Evolutionary conservation across 2,113 vertebrate genomes (phyloP).

Genomic region (Pseudopipra pipra): DNA sequence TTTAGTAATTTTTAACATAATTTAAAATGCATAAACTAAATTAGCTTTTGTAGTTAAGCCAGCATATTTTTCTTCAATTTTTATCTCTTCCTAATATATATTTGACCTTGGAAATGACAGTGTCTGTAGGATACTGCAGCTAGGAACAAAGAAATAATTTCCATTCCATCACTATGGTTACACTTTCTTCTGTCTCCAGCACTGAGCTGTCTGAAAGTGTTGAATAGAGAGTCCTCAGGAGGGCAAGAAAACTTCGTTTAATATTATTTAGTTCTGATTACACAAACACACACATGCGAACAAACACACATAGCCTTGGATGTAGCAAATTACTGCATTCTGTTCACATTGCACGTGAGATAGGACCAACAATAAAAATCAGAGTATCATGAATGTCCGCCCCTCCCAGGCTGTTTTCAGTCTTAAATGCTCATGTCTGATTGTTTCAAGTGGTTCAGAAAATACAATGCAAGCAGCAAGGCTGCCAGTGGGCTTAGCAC

Average conservation of each 20-base stretch:
- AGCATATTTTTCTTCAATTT: conserved; percentile 80
- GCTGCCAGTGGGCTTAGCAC: neutral
- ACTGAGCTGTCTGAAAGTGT: conserved; percentile 65
- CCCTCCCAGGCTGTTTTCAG: neutral
- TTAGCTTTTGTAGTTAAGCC: conserved; percentile 77
- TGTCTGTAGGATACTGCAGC: conserved; percentile 80
- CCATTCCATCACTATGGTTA: conserved; percentile 87
- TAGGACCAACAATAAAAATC: conserved; percentile 10
- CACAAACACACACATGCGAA: conserved; percentile 35
- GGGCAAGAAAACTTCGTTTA: conserved; percentile 74
- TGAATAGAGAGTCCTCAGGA: conserved; percentile 75
- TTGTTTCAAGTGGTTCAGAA: neutral
- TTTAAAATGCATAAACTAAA: conserved; percentile 80
- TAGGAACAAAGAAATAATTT: conserved; percentile 83
- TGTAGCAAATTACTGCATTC: conserved; percentile 38
- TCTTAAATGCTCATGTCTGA: neutral
- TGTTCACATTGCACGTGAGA: conserved; percentile 19
- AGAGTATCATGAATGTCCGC: neutral
- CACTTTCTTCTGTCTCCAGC: conserved; percentile 74
- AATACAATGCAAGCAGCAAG: neutral
- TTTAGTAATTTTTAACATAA: conserved; percentile 78
- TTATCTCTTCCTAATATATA: conserved; percentile 79
- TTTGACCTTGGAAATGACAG: conserved; percentile 82
- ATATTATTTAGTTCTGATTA: conserved; percentile 75
- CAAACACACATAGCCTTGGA: conserved; percentile 40